A percentile compares a stretch with the other conserved stretches of the same genome.
These are phyloP conservation scores for Rhagophthalmus giganteus DNA, from an alignment of 2,888 invertebrate species.

Conservation along the genomic window DNA sequence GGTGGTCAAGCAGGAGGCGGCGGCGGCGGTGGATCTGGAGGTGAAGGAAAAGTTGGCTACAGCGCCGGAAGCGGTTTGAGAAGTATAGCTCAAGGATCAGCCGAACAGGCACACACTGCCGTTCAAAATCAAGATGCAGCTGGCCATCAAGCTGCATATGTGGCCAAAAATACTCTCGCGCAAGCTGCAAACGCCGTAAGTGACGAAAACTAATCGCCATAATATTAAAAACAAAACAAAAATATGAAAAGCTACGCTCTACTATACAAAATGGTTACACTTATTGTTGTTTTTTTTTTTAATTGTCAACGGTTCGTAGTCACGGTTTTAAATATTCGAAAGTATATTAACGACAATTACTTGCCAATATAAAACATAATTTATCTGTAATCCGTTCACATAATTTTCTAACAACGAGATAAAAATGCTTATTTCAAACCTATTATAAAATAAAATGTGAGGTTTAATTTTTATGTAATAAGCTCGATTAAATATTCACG, in stretches of 20 bases:
- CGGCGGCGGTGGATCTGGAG: constrained; percentile 29
- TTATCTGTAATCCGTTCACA: too few species aligned
- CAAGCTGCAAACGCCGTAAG: constrained; percentile 67
- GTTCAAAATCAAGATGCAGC: constrained; percentile 74
- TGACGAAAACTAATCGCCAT: too few species aligned
- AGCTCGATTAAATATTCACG: neutral
- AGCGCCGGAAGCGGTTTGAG: constrained; percentile 72
- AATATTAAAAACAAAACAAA: neutral
- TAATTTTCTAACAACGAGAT: too few species aligned
- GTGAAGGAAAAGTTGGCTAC: constrained; percentile 59
- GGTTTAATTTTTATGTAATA: neutral
- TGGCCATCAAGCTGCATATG: constrained; percentile 76
- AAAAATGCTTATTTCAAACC: too few species aligned
- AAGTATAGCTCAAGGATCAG: constrained; percentile 72
- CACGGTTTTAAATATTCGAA: too few species aligned
- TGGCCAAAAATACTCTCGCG: constrained; percentile 76
- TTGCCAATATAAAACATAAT: too few species aligned
- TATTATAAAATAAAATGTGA: neutral
- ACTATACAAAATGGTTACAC: too few species aligned
- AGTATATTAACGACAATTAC: too few species aligned
- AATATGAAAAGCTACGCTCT: too few species aligned
- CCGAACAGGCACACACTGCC: constrained; percentile 74
- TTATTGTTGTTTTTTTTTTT: too few species aligned
- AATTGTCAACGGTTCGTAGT: neutral
- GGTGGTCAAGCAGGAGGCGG: constrained; percentile 14